Evolutionary conservation across 1,140 invertebrate species (phyloP).

Genomic region (Chelonus insularis): DNA sequence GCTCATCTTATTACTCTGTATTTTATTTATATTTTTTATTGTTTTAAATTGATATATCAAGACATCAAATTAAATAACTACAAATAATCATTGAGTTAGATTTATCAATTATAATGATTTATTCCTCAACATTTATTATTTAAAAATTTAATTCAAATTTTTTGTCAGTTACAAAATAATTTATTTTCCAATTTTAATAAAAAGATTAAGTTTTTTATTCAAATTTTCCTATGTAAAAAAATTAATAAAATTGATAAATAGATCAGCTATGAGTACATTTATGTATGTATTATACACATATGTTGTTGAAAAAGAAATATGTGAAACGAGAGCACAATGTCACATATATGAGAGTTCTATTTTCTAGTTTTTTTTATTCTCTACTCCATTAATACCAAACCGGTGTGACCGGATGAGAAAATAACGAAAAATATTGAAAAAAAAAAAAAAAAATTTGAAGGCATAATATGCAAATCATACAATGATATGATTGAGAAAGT

Average conservation of each 20-base stretch:
- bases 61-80: conserved; percentile 7
- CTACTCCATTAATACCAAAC: conserved; percentile 12
- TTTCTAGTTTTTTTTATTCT: neutral
- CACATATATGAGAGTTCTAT: conserved; percentile 17
- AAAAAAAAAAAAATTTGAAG: neutral
- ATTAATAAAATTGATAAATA: neutral
- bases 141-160: neutral
- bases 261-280: neutral
- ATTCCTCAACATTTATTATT: neutral
- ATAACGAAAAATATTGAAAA: conserved; percentile 8
- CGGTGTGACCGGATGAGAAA: conserved; percentile 28
- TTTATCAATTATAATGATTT: conserved; percentile 4
- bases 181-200: no score
- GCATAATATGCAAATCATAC: neutral
- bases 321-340: conserved; percentile 20
- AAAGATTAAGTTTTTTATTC: no score
- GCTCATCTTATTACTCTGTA: neutral
- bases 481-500: no score
- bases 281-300: conserved; percentile 10
- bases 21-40: neutral
- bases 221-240: no score
- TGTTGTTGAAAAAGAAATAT: conserved; percentile 3
- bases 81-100: conserved; percentile 2
- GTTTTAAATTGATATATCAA: conserved; percentile 5
- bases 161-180: no score